These are phyloP conservation scores for Podotricha telesiphe DNA, from an alignment of 2,888 invertebrate genomes.

Conservation along the genomic window DNA sequence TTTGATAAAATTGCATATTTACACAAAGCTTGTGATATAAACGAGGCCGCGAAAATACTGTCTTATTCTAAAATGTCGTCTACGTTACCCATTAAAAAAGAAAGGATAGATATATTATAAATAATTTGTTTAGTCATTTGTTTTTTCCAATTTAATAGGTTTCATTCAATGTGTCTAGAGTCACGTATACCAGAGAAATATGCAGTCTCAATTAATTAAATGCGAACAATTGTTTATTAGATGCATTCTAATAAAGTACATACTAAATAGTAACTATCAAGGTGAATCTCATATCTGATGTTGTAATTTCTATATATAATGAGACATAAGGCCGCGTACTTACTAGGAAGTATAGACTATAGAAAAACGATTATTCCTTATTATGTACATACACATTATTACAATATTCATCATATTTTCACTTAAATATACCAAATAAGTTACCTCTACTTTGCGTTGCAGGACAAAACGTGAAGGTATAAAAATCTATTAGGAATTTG, in stretches of 20 bases:
- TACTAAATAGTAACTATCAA: constrained; percentile 4
- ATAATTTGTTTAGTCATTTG: no score
- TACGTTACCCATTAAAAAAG: no score
- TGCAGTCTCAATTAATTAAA: constrained; percentile 25
- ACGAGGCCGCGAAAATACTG: no score
- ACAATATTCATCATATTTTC: no score
- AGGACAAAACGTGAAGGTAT: no score
- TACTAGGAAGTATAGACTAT: neutral
- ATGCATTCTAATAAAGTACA: constrained; percentile 32
- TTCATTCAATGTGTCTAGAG: neutral
- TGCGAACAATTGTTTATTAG: constrained; percentile 22
- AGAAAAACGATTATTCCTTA: neutral
- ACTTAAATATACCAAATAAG: no score
- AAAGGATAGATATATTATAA: no score
- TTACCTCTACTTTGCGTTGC: no score
- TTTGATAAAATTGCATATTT: no score
- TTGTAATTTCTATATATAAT: constrained; percentile 11
- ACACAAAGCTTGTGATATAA: no score
- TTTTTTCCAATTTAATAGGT: neutral
- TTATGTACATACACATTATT: neutral
- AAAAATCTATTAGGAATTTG: no score
- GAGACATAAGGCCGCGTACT: neutral
- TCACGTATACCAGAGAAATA: constrained; percentile 16
- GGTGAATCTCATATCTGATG: constrained; percentile 27
- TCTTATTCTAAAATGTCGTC: no score